Conservation (phyloP, 2,797 vertebrate genomes). For the Carapus acus region DNA sequence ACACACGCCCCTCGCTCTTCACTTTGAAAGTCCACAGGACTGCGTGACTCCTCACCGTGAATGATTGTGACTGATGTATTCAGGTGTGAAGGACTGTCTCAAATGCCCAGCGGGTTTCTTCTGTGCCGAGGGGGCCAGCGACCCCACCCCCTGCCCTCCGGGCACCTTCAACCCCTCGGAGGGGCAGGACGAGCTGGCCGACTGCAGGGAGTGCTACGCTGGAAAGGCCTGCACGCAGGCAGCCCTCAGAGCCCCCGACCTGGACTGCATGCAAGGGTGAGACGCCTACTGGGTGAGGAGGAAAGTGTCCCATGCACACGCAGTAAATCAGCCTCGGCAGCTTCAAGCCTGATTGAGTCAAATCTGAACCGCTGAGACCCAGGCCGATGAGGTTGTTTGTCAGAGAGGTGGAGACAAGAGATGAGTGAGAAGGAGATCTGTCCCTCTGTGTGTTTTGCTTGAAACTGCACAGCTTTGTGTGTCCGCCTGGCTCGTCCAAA, state of each 20-base stretch:
- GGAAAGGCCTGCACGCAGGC: conserved; percentile 82
- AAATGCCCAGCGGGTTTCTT: conserved; percentile 82
- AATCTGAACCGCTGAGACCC: no score
- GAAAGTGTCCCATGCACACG: no score
- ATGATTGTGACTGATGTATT: conserved; percentile 8
- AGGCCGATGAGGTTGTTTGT: no score
- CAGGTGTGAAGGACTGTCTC: conserved; percentile 77
- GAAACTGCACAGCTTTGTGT: conserved; percentile 67
- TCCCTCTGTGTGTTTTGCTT: not conserved
- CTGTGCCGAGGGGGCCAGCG: conserved; percentile 73
- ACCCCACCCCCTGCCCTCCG: conserved; percentile 74
- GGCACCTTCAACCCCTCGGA: conserved; percentile 78
- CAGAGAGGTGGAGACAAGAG: no score
- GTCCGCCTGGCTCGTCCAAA: conserved; percentile 77
- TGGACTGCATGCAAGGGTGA: conserved; percentile 79
- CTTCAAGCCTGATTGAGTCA: no score
- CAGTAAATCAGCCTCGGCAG: no score
- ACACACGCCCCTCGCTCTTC: no score
- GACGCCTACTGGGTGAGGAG: not conserved
- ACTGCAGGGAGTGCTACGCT: conserved; percentile 77
- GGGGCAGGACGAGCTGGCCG: conserved; percentile 76
- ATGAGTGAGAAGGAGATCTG: no score
- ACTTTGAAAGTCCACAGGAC: no score
- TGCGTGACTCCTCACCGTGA: not conserved
- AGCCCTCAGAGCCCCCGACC: conserved; percentile 77